Conservation (phyloP, 2,888 invertebrate genomes). For the Mesorhabditis spiculigera region DNA sequence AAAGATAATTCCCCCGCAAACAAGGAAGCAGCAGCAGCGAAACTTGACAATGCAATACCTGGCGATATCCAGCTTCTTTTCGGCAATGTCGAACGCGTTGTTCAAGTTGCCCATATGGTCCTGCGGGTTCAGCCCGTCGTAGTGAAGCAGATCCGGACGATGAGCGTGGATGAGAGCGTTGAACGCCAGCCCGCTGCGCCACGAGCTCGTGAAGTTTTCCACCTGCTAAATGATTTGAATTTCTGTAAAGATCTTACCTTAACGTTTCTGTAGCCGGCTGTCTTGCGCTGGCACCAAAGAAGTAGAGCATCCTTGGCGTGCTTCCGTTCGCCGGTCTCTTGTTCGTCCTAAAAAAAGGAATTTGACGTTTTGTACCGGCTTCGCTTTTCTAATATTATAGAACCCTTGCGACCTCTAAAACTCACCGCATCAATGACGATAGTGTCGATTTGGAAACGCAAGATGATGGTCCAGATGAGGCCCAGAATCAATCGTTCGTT, state of each 20-base stretch:
- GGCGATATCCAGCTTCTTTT: conserved; percentile 86
- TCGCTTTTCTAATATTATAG: background rate
- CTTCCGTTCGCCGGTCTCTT: conserved; percentile 92
- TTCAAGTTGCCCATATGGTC: conserved; percentile 91
- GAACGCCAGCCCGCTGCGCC: conserved; percentile 94
- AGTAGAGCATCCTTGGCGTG: conserved; percentile 96
- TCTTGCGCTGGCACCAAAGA: conserved; percentile 97
- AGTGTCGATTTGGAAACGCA: conserved; percentile 97
- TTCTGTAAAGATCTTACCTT: conserved; percentile 36
- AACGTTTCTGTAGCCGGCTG: conserved; percentile 76
- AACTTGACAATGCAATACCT: background rate
- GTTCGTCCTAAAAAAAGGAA: conserved; percentile 73
- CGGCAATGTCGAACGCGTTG: conserved; percentile 93
- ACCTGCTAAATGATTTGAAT: conserved; percentile 9
- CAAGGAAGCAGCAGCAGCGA: background rate
- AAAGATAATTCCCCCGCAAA: background rate
- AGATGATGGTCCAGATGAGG: conserved; percentile 97
- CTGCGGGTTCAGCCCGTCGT: conserved; percentile 71
- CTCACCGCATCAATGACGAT: conserved; percentile 84
- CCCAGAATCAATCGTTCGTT: conserved; percentile 94
- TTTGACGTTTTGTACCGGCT: background rate
- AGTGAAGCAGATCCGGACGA: conserved; percentile 78
- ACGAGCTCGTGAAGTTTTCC: conserved; percentile 71
- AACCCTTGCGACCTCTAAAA: background rate
- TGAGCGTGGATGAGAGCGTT: conserved; percentile 97